Evolutionary conservation across 2,888 invertebrate genomes (phyloP), one percentile per base, ranked within the genome.

Genomic region (Epirrhoe tristata): DNA sequence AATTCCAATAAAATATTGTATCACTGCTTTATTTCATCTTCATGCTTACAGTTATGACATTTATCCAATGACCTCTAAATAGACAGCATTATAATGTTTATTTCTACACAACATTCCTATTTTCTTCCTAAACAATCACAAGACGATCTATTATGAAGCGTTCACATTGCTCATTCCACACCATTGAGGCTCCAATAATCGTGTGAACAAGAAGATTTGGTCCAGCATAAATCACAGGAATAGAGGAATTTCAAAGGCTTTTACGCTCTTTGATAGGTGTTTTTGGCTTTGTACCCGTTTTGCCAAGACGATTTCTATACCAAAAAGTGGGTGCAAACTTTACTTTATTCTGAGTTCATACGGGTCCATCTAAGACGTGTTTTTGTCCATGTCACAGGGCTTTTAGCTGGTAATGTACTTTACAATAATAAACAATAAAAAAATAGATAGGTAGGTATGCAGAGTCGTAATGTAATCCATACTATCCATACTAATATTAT

Each of bases 131-230:
- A 6, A 48, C 7, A 48, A 16, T 16, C 16, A 48, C 16, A 16
- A 48, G 16, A 5, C 6, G 7, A 48, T 48, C 6, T 48, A 7
- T 48, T 16, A 14, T 16, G 12, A 43, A 12, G 48, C 48, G 52
- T 31, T 51, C 50, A 31, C 31, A 52, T 12, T 31, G 68, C 69
- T 74, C 64, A 76, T 86, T 85, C 84, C 83, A 55, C 59, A 17
- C 82, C 81, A 86, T 87, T 85, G 81, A 81, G 72, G 78, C 70
- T 72, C 76, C 66, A 72, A 64, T 66, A 73, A 80, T 79, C 77
- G 79, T 85, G 88, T 63, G 63, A 67, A 59, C 62, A 67, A 84
- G 80, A 83, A 82, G 83, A 82, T 82, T 82, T 78, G 69, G 59
- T 63, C 66, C 53, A 63, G 73, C 69, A 81, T 85, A 84, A 84